phyloP scores from a whole-genome alignment of 92 coral and sea anemone species.

The Parazoanthus swiftii region DNA sequence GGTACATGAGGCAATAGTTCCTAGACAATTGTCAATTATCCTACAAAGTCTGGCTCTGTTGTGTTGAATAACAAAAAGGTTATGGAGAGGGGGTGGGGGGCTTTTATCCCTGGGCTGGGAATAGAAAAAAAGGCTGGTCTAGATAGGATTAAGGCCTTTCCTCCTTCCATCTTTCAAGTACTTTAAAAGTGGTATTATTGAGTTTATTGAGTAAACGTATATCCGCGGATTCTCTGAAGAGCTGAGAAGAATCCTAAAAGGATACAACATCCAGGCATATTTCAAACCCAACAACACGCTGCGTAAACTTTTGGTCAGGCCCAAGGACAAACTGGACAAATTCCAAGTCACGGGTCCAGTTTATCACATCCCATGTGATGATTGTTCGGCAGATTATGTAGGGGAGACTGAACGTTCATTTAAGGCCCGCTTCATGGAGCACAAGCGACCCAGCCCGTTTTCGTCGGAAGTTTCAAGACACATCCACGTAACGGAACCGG shows the following conservation, averaged over 20 bases:
- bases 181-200: too few relatives aligned
- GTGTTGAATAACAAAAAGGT: too few relatives aligned
- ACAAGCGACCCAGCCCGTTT: slow-evolving; percentile 15
- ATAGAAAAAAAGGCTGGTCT: too few relatives aligned
- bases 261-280: slow-evolving; percentile 23
- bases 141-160: too few relatives aligned
- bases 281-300: slow-evolving; percentile 25
- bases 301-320: slow-evolving; percentile 1
- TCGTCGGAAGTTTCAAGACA: background rate
- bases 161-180: too few relatives aligned
- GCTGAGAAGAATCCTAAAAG: slow-evolving; percentile 9
- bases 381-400: slow-evolving; percentile 33
- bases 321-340: slow-evolving; percentile 42
- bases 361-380: slow-evolving; percentile 14
- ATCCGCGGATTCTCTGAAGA: background rate
- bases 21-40: too few relatives aligned
- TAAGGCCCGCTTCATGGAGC: slow-evolving; percentile 11
- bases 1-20: too few relatives aligned
- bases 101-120: too few relatives aligned
- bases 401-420: slow-evolving; percentile 21
- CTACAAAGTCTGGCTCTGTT: too few relatives aligned
- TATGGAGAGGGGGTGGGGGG: too few relatives aligned
- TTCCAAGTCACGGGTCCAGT: slow-evolving; percentile 29
- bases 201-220: background rate
- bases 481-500: too few relatives aligned